Conservation (phyloP, 2,888 invertebrate species). For the Trachelus troglodyta region DNA sequence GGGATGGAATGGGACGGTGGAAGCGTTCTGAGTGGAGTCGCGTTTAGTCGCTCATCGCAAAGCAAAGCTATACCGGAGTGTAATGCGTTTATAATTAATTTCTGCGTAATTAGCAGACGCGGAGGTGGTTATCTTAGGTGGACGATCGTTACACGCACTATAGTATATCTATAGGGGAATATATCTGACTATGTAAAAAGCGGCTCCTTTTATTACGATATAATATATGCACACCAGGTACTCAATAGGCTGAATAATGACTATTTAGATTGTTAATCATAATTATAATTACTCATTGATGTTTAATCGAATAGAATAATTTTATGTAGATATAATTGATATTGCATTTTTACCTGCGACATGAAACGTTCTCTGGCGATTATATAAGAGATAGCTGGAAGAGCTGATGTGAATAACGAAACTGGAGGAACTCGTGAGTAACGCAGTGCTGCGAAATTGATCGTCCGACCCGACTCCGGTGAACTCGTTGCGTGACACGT, state of each 20-base stretch:
- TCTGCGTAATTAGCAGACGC: conserved; percentile 56
- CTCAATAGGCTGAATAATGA: not conserved
- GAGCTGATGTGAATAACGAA: not conserved
- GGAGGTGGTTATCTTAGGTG: conserved; percentile 48
- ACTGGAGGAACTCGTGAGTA: not conserved
- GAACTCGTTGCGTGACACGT: conserved; percentile 49
- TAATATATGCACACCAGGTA: not conserved
- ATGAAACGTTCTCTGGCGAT: not conserved
- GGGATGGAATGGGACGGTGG: not conserved
- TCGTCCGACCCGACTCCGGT: conserved; percentile 28
- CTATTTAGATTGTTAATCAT: not conserved
- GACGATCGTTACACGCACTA: conserved; percentile 43
- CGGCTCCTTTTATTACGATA: not conserved
- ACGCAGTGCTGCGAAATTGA: not conserved
- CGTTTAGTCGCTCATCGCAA: not conserved
- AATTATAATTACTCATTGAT: not conserved
- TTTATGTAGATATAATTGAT: not conserved
- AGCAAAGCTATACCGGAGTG: conserved; percentile 27
- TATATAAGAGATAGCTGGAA: not conserved
- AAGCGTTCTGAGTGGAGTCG: not conserved
- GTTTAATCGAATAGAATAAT: not conserved
- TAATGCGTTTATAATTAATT: conserved; percentile 56
- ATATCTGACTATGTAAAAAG: not conserved
- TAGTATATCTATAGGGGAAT: not conserved
- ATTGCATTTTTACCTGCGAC: not conserved